Percentiles rank a stretch among this genome's conserved stretches.
Evolutionary conservation across 2,888 invertebrate species (phyloP).

Genomic region (Drosophila neonasuta): DNA sequence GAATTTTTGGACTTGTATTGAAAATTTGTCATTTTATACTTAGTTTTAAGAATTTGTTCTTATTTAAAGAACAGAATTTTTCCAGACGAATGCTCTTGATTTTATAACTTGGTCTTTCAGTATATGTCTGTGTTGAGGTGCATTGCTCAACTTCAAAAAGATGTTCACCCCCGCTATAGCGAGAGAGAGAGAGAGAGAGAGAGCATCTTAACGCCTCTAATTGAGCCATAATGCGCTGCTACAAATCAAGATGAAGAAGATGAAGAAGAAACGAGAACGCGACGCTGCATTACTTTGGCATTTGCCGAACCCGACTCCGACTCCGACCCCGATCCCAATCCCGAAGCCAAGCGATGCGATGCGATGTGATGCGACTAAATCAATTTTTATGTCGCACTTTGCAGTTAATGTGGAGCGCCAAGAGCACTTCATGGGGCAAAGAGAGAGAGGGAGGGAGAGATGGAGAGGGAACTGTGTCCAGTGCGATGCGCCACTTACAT

Average conservation of each 20-base stretch:
- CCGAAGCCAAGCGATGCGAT: background rate
- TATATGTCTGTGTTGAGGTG: background rate
- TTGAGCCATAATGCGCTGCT: slow-evolving; percentile 59
- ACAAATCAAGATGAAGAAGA: slow-evolving; percentile 2
- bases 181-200: background rate
- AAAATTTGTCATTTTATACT: no score
- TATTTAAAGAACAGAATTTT: no score
- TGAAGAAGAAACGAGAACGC: slow-evolving; percentile 19
- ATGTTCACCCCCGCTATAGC: background rate
- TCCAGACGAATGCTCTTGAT: no score
- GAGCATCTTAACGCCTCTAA: slow-evolving; percentile 47
- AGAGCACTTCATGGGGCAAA: background rate
- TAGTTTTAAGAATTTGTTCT: no score
- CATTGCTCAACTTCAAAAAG: background rate
- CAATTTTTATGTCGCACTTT: slow-evolving; percentile 75
- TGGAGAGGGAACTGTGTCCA: slow-evolving; percentile 17
- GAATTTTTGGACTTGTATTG: no score
- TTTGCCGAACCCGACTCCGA: slow-evolving; percentile 43
- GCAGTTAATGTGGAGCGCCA: slow-evolving; percentile 63
- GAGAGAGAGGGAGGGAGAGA: background rate
- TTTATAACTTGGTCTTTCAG: background rate
- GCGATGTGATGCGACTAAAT: slow-evolving; percentile 52
- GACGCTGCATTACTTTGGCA: slow-evolving; percentile 43
- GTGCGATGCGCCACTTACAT: slow-evolving; percentile 57
- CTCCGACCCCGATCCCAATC: background rate